These are phyloP conservation scores for Meiosimyza platycephala DNA, from an alignment of 2,888 invertebrate species.

Conservation along the genomic window DNA sequence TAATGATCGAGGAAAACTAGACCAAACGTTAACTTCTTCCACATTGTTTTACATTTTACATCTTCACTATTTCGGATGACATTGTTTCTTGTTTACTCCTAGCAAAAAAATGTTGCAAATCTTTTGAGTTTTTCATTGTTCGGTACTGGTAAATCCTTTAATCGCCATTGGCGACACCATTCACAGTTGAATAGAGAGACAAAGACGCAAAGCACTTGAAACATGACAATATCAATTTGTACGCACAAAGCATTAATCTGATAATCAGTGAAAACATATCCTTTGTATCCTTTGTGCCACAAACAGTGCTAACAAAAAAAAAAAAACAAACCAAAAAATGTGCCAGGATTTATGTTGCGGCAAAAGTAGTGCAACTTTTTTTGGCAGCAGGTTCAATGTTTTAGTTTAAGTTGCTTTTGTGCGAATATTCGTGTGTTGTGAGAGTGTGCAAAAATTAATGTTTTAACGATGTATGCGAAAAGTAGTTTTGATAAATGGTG, in stretches of 20 bases:
- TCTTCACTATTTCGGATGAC: neutral
- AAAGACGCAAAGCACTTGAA: constrained; percentile 59
- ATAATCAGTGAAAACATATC: constrained; percentile 68
- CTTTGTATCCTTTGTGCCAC: constrained; percentile 65
- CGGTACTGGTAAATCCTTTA: constrained; percentile 54
- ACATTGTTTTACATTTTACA: constrained; percentile 52
- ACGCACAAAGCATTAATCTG: constrained; percentile 66
- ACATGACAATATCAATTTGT: constrained; percentile 68
- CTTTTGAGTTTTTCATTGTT: constrained; percentile 23
- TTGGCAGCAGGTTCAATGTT: no score
- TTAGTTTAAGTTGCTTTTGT: no score
- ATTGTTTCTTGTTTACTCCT: neutral
- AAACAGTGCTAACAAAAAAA: constrained; percentile 62
- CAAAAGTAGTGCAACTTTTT: constrained; percentile 3
- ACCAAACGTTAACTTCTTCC: constrained; percentile 49
- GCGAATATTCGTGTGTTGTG: no score
- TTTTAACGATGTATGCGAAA: no score
- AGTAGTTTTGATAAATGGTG: no score
- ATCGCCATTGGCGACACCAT: constrained; percentile 62
- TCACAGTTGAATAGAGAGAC: constrained; percentile 46
- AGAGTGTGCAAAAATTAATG: no score
- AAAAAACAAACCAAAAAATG: constrained; percentile 60
- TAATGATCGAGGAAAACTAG: constrained; percentile 53
- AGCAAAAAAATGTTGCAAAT: constrained; percentile 37
- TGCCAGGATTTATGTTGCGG: constrained; percentile 50